These are phyloP conservation scores for Polyodon spathula DNA, from an alignment of 2,113 vertebrate species.

Conservation along the genomic window DNA sequence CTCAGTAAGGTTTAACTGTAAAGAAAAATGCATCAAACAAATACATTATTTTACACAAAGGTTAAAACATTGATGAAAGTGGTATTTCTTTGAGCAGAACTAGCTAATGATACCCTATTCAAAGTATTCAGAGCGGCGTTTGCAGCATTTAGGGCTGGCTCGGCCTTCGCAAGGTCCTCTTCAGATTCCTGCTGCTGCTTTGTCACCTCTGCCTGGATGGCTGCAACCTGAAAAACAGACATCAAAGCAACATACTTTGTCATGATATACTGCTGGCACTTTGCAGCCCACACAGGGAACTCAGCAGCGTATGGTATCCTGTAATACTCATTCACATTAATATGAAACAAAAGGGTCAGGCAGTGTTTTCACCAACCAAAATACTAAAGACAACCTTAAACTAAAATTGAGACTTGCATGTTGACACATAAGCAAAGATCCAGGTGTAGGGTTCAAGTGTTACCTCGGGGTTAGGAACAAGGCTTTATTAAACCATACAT, in stretches of 20 bases:
- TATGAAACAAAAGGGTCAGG: no score
- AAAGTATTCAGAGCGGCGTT: constrained; percentile 50
- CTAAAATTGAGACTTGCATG: no score
- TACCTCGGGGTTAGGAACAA: no score
- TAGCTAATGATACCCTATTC: constrained; percentile 39
- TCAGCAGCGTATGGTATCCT: no score
- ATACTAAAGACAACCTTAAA: no score
- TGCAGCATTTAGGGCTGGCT: constrained; percentile 47
- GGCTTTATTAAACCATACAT: no score
- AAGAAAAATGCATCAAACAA: constrained; percentile 15
- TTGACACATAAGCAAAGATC: neutral
- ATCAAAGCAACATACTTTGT: neutral
- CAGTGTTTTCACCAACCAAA: no score
- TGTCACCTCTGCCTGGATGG: constrained; percentile 55
- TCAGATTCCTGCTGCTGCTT: constrained; percentile 59
- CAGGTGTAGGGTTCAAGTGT: no score
- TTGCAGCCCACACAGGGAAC: neutral
- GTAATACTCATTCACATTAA: no score
- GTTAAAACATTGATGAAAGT: constrained; percentile 2
- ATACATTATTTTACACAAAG: neutral
- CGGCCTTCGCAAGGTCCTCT: constrained; percentile 53
- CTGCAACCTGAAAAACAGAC: constrained; percentile 41
- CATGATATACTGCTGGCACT: neutral
- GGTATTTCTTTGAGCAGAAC: neutral
- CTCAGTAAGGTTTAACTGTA: constrained; percentile 59